Percentiles rank a stretch among this genome's conserved stretches.
phyloP scores from a whole-genome alignment of 2,888 invertebrate genomes.

The Trissonchulus sp. region DNA sequence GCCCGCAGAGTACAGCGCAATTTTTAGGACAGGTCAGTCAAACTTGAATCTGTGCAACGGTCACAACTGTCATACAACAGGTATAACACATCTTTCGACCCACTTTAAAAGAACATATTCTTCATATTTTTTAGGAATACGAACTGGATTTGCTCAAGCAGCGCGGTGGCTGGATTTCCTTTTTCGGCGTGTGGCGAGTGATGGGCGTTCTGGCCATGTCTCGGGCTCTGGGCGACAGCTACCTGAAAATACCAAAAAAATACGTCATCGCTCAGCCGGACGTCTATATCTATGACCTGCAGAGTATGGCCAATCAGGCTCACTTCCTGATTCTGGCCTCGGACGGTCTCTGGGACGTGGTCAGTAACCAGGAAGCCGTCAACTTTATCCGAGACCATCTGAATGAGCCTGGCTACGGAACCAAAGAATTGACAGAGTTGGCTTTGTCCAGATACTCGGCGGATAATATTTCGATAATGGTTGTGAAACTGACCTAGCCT shows the following conservation, averaged over 20 bases:
- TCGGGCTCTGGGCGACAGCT: constrained; percentile 87
- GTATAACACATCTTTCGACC: too few relatives aligned
- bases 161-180: constrained; percentile 84
- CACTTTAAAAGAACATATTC: too few relatives aligned
- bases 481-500: constrained; percentile 59
- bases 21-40: too few relatives aligned
- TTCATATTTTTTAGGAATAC: not conserved
- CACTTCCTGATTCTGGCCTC: constrained; percentile 79
- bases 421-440: constrained; percentile 80
- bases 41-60: too few relatives aligned
- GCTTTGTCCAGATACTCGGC: constrained; percentile 84
- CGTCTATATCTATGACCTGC: constrained; percentile 79
- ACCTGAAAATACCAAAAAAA: constrained; percentile 83
- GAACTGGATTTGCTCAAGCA: constrained; percentile 64
- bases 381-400: constrained; percentile 37
- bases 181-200: constrained; percentile 84
- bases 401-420: constrained; percentile 74
- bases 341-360: constrained; percentile 94
- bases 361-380: constrained; percentile 81
- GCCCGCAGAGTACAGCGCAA: too few relatives aligned
- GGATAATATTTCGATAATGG: constrained; percentile 88
- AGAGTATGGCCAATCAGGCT: constrained; percentile 48
- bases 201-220: constrained; percentile 90
- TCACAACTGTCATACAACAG: too few relatives aligned
- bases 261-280: constrained; percentile 92